These are phyloP conservation scores for Oligia latruncula DNA, from an alignment of 2,888 invertebrate species.

Conservation along the genomic window DNA sequence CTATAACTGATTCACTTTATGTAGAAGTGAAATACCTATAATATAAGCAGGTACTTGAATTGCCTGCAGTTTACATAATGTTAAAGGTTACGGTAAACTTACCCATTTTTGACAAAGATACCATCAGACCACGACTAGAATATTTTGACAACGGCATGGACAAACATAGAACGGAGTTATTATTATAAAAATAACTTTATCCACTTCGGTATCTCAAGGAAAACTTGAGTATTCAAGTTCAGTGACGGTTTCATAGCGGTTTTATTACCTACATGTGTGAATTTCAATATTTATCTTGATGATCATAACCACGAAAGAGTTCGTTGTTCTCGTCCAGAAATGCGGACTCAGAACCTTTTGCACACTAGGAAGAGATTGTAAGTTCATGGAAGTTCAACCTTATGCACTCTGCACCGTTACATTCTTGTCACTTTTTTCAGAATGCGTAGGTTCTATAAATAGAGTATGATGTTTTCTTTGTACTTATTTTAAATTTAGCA, in stretches of 20 bases:
- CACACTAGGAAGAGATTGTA: conserved; percentile 79
- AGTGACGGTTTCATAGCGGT: conserved; percentile 11
- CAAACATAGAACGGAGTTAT: background rate
- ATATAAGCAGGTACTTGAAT: background rate
- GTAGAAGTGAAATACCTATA: background rate
- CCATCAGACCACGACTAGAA: conserved; percentile 3
- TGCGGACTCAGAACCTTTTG: conserved; percentile 63
- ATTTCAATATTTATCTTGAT: conserved; percentile 40
- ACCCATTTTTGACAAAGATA: conserved; percentile 1
- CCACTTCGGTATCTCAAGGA: conserved; percentile 2
- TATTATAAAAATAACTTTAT: background rate
- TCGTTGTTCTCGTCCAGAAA: conserved; percentile 55
- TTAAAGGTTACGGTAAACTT: background rate
- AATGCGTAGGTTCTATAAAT: conserved; percentile 42
- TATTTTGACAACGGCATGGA: conserved; percentile 1
- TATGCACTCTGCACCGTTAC: conserved; percentile 33
- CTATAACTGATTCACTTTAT: background rate
- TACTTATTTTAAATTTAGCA: background rate
- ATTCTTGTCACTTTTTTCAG: conserved; percentile 32
- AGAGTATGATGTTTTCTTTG: conserved; percentile 5
- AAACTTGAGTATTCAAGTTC: conserved; percentile 23
- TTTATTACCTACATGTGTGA: conserved; percentile 17
- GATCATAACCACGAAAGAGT: conserved; percentile 47
- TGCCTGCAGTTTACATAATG: background rate
- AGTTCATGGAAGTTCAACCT: conserved; percentile 78